phyloP scores from a whole-genome alignment of 2,888 invertebrate genomes.

The Corythucha ciliata region DNA sequence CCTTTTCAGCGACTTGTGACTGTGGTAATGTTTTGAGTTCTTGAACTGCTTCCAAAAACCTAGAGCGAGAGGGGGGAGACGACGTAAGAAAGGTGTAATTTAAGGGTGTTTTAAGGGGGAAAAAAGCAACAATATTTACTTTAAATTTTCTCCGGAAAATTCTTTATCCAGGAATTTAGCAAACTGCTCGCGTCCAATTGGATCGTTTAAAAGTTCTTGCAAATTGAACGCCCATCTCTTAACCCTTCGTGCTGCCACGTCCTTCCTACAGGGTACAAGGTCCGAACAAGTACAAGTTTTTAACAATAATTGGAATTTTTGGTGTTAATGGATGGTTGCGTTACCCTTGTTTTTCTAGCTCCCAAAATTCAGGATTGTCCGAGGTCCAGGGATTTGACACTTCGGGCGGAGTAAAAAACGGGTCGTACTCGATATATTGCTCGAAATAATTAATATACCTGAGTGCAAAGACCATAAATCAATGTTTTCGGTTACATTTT shows the following conservation, averaged over 20 bases:
- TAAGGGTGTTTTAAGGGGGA: too few species aligned
- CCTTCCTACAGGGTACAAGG: constrained; percentile 54
- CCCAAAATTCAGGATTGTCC: constrained; percentile 95
- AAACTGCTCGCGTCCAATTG: constrained; percentile 94
- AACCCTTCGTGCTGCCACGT: constrained; percentile 84
- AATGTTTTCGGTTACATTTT: background rate
- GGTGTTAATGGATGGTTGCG: constrained; percentile 32
- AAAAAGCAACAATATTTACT: constrained; percentile 58
- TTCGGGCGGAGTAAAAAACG: constrained; percentile 85
- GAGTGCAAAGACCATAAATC: constrained; percentile 31
- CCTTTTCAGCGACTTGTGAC: constrained; percentile 69
- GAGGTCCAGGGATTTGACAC: constrained; percentile 95
- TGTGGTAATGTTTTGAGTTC: constrained; percentile 82
- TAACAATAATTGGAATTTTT: background rate
- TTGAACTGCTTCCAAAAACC: constrained; percentile 93
- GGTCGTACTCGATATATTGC: constrained; percentile 94
- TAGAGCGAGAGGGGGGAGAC: constrained; percentile 40
- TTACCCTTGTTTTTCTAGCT: constrained; percentile 84
- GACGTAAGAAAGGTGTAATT: background rate
- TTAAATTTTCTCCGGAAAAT: constrained; percentile 96
- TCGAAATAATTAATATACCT: constrained; percentile 86
- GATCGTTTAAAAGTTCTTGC: constrained; percentile 86
- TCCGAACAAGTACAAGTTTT: constrained; percentile 5
- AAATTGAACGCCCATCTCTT: constrained; percentile 96
- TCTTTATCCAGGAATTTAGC: constrained; percentile 93